Evolutionary conservation across 2,888 invertebrate species (phyloP).

Genomic region (Latrodectus hesperus): DNA sequence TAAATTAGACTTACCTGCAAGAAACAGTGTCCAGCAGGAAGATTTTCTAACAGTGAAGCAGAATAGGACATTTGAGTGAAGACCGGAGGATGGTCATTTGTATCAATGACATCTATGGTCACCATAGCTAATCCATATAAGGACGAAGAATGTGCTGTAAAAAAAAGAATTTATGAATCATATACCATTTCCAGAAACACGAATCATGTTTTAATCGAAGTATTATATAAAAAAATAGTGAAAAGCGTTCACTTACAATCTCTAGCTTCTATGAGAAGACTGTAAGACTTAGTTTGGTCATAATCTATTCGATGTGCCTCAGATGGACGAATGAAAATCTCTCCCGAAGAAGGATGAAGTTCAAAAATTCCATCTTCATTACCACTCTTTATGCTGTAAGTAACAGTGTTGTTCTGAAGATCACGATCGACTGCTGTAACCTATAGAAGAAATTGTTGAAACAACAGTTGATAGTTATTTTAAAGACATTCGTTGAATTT

Average conservation of each 20-base stretch:
- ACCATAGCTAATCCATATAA: slow-evolving; percentile 74
- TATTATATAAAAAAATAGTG: too few species aligned
- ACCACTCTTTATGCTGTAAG: slow-evolving; percentile 72
- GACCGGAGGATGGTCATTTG: slow-evolving; percentile 89
- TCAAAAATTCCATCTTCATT: slow-evolving; percentile 75
- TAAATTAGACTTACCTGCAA: slow-evolving; percentile 69
- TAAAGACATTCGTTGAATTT: not conserved
- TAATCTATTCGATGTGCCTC: slow-evolving; percentile 71
- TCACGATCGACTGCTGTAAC: slow-evolving; percentile 73
- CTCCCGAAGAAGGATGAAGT: slow-evolving; percentile 75
- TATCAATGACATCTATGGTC: slow-evolving; percentile 86
- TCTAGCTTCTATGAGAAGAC: slow-evolving; percentile 72
- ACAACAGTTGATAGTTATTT: not conserved
- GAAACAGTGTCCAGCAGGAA: slow-evolving; percentile 75
- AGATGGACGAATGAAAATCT: slow-evolving; percentile 73
- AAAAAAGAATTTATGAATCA: not conserved
- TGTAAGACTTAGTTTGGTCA: slow-evolving; percentile 71
- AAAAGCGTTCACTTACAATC: slow-evolving; percentile 70
- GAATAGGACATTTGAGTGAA: slow-evolving; percentile 84
- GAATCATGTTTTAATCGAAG: too few species aligned
- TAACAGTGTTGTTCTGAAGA: slow-evolving; percentile 72
- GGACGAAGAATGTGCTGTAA: slow-evolving; percentile 70
- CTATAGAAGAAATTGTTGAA: slow-evolving; percentile 71
- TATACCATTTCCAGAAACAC: too few species aligned
- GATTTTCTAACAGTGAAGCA: slow-evolving; percentile 86